Base-by-base conservation (phyloP, 2,113 vertebrate species). In the Saguinus imperator region DNA sequence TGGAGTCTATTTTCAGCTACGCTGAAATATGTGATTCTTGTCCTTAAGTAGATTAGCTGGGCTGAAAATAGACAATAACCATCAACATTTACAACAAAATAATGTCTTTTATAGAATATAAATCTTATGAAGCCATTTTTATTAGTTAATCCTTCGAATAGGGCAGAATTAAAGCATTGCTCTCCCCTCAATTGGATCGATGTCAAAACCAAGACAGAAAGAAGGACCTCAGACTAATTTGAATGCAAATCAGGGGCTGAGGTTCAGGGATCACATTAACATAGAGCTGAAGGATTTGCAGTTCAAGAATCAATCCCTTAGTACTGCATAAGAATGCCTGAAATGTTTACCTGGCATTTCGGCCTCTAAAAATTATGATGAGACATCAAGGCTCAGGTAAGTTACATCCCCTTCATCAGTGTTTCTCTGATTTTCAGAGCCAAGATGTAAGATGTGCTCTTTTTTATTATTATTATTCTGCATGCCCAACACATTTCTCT, bases 161-260 rank as follows among this genome's bases (percentile, higher is more conserved):
- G 25, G 4, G 5, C 48, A 96, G 37, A 81, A 92, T 83, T 92
- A 76, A 89, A 91, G n/a, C 18, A 84, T 8, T 25, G 16, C 13
- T 14, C 75, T 90, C 18, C 7, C 52, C 32, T 85, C 35, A 55
- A 57, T 58, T 89, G 40, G 12, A 83, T 20, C 70, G 68, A 68
- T 52, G 40, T 81, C 81, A 81, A 96, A 94, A n/a, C 5, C n/a
- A 84, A 75, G n/a, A 52, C 45, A 82, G n/a, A 96, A 37, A 45
- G 40, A n/a, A 17, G 52, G 29, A 93, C 4, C 20, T 14, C 68
- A 40, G 37, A 29, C n/a, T 87, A n/a, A 79, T 95, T n/a, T 95
- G 35, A 95, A 77, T 80, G 61, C 35, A 89, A 90, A 89, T 92
- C 80, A 81, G 6, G 57, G 29, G 29, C 66, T 88, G 52, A 45